Percentiles rank a stretch among this genome's conserved stretches.
Conservation (phyloP, 30 jellyfish, hydroid and myxozoan genomes). For the Hydra vulgaris region DNA sequence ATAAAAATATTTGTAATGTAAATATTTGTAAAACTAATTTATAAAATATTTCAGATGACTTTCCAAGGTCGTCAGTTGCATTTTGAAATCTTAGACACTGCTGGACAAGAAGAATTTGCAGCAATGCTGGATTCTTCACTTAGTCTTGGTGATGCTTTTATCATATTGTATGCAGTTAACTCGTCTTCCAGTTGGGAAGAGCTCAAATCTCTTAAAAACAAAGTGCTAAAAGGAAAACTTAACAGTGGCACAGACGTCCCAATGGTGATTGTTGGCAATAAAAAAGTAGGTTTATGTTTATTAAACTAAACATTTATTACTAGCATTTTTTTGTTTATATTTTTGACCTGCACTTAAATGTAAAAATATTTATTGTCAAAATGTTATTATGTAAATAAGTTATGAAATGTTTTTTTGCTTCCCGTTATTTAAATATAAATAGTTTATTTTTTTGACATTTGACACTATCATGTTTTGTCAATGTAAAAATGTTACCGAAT, state of each 20-base stretch:
- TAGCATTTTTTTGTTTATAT: too few relatives aligned
- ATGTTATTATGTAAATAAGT: too few relatives aligned
- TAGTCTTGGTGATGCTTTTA: slow-evolving; percentile 91
- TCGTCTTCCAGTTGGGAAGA: slow-evolving; percentile 88
- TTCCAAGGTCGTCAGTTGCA: slow-evolving; percentile 61
- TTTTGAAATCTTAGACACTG: slow-evolving; percentile 87
- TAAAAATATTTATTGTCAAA: too few relatives aligned
- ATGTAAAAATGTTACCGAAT: too few relatives aligned
- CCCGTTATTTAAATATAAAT: too few relatives aligned
- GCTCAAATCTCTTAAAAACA: slow-evolving; percentile 49
- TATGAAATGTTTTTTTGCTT: too few relatives aligned
- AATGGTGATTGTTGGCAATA: slow-evolving; percentile 78
- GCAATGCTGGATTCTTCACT: slow-evolving; percentile 87
- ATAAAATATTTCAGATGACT: slow-evolving; percentile 25
- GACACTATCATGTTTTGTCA: too few relatives aligned
- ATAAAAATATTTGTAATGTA: too few relatives aligned
- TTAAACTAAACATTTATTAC: too few relatives aligned
- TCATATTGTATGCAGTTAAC: slow-evolving; percentile 74
- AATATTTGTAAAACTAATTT: too few relatives aligned
- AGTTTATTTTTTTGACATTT: too few relatives aligned
- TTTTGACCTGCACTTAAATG: too few relatives aligned
- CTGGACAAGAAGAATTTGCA: slow-evolving; percentile 96
- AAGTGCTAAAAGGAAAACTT: slow-evolving; percentile 12
- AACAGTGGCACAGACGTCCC: slow-evolving; percentile 36
- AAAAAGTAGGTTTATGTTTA: slow-evolving; percentile 55